Evolutionary conservation across 2,797 vertebrate species (phyloP).

Genomic region (Oceanodroma leucorhoa): DNA sequence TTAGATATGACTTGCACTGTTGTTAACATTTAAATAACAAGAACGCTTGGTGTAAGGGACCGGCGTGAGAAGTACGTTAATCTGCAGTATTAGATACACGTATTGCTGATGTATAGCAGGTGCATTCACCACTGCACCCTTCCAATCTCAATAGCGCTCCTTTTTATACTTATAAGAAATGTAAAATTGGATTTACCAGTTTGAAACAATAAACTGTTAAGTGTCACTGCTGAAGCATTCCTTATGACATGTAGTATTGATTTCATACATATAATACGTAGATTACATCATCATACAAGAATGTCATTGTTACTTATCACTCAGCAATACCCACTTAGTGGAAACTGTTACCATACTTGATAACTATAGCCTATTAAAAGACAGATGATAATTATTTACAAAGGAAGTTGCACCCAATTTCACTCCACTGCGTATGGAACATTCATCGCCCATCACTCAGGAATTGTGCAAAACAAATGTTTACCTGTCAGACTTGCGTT

Average conservation of each 20-base stretch:
- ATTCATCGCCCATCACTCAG: neutral
- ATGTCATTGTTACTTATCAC: neutral
- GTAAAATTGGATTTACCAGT: too few species aligned
- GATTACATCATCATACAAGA: neutral
- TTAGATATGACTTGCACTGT: neutral
- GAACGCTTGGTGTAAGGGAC: fast-evolving
- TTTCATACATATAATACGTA: neutral
- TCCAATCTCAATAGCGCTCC: fast-evolving
- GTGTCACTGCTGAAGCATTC: neutral
- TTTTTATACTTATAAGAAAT: fast-evolving
- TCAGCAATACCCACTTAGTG: neutral
- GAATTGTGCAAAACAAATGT: neutral
- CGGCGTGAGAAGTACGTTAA: fast-evolving
- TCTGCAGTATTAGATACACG: neutral
- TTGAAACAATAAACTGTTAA: neutral
- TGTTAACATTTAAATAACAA: neutral
- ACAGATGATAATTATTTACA: neutral
- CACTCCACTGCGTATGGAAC: fast-evolving
- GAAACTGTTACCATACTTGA: neutral
- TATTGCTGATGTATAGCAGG: fast-evolving
- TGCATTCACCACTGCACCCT: neutral
- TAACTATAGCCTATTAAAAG: neutral
- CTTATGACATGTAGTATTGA: fast-evolving
- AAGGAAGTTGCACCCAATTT: neutral
- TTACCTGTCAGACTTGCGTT: neutral